Base-by-base conservation (phyloP, 2,113 vertebrate genomes). In the Toxotes jaculatrix region DNA sequence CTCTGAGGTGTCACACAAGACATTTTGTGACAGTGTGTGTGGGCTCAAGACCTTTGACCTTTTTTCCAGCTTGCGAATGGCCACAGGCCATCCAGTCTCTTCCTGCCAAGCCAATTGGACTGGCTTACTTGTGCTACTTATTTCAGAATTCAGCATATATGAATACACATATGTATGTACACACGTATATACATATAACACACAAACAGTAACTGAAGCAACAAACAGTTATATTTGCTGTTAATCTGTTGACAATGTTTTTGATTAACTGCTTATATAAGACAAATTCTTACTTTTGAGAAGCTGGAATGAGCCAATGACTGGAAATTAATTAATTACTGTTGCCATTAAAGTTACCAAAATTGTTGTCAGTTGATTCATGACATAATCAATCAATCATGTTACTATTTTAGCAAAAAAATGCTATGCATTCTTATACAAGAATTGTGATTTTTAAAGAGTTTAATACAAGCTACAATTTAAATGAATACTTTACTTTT, bases 1-100 rank as follows among this genome's bases (percentile, higher is more conserved):
- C 85, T 86, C 69, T 61, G 65, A 89, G 71, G 79, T 85, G 88
- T 84, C 88, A 91, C 80, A 84, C 77, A 65, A 86, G 76, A 79
- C 82, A 83, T 74, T 87, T 79, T 78, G 78, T 89, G 89, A 89
- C 89, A 86, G 81, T 80, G 63, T 90, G 79, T 85, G 90, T 87
- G 83, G 86, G 87, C 83, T 77, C 40, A 74, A 70, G 78, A 89
- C 82, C 84, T 89, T 80, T 89, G 81, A 91, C 90, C 77, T 84
- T 84, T 75, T 77, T 77, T 63, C 56, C 59, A 68, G 55, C 76
- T 83, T 49, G 40, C 51, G 73, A 75, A 56, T 67, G 77, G 84
- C 89, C 77, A 80, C 27, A 65, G 83, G 90, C 82, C 80, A 86
- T 80, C 72, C 40, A 60, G 64, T 61, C 56, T 42, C 59, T 71